Base-by-base conservation (phyloP, 2,888 invertebrate genomes). In the Xanthia togata region DNA sequence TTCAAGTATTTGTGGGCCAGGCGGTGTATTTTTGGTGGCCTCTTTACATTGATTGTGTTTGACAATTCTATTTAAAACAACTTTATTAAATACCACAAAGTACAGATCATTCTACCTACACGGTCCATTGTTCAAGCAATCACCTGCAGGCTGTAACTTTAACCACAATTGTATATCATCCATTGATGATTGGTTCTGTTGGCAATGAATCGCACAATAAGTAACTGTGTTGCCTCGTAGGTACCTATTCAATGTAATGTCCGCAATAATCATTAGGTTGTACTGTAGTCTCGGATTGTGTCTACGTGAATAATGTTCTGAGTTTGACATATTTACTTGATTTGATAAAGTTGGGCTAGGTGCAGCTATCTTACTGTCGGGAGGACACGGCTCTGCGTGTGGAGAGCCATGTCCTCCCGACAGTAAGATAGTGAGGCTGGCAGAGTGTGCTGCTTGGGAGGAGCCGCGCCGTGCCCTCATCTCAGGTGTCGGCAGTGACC, bases 201-300 rank as follows among this genome's bases (percentile, higher is more conserved):
- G 23, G n/a, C 57, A 78, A 44, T 62, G 35, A 67, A 50, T 26
- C 11, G 23, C 50, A 73, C 70, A 73, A 73, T 73, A 70, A 31
- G 4, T 55, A 23, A 41, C 31, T 69, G 8, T 60, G 53, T 62
- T 2, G 23, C 26, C 53, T 73, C 35, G 31, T 60, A 47, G 20
- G 60, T 12, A 35, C 11, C 31, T 31, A 67, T 9, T 70, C 14
- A n/a, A 44, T n/a, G 35, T 53, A 64, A 65, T 69, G 14, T n/a
- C n/a, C 26, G 23, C 38, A 70, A n/a, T 70, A 17, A 26, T 55
- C 23, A 62, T 35, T 20, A 11, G 35, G 41, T 50, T n/a, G 12
- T 12, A 59, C 20, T 64, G 14, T 26, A 20, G 17, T 31, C n/a
- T 64, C 5, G 47, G 8, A 5, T n/a, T 26, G 44, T 26, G 20